Evolutionary conservation across 1,140 invertebrate species (phyloP).

Genomic region (Cydia amplana): DNA sequence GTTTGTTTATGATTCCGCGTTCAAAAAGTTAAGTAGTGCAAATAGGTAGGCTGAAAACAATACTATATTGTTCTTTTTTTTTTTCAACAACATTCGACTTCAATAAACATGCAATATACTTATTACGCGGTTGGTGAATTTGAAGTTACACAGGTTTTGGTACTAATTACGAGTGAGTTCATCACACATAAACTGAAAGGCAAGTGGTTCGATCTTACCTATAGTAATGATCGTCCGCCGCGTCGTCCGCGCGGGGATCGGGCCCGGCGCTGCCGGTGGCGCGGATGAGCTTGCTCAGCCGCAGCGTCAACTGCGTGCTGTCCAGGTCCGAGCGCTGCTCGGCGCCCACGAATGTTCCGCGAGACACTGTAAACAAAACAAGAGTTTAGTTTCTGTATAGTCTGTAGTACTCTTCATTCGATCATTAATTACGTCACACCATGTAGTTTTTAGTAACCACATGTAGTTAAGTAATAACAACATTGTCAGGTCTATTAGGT

Average conservation of each 20-base stretch:
- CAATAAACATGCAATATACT: too few species aligned
- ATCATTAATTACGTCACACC: too few species aligned
- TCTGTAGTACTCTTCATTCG: too few species aligned
- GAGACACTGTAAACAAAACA: conserved; percentile 79
- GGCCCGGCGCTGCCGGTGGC: conserved; percentile 71
- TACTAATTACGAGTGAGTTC: too few species aligned
- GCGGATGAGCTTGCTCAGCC: conserved; percentile 84
- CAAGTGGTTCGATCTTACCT: conserved; percentile 42
- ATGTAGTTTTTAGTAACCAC: too few species aligned
- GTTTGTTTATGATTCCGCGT: not conserved
- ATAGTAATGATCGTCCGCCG: conserved; percentile 58
- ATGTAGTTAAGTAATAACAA: too few species aligned
- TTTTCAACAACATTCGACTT: too few species aligned
- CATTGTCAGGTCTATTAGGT: too few species aligned
- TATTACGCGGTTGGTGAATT: too few species aligned
- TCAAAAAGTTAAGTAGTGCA: conserved; percentile 6
- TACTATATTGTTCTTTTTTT: too few species aligned
- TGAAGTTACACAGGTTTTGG: too few species aligned
- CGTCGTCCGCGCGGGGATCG: conserved; percentile 49
- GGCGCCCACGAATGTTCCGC: conserved; percentile 84
- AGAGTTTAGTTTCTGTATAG: not conserved
- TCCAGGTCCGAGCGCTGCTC: conserved; percentile 83
- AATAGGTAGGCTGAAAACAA: conserved; percentile 20
- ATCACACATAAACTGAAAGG: too few species aligned
- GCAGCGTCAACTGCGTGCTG: conserved; percentile 83